These are phyloP conservation scores for Machimus atricapillus DNA, from an alignment of 2,888 invertebrate genomes.

Conservation along the genomic window DNA sequence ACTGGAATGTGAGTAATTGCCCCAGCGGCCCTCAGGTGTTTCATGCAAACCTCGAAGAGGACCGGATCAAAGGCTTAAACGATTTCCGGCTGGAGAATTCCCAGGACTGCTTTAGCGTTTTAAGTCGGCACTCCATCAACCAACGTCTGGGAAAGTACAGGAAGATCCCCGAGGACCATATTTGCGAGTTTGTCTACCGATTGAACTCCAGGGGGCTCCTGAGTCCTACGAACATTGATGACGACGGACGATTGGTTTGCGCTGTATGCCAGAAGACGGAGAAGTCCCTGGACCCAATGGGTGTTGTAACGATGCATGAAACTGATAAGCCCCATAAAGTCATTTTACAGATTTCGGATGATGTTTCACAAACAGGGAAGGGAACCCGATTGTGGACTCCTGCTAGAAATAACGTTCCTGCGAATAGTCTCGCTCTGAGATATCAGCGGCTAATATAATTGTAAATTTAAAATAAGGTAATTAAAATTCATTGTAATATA, in stretches of 20 bases:
- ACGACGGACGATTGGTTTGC: background rate
- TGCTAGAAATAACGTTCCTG: background rate
- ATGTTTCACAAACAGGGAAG: background rate
- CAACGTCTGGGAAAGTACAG: background rate
- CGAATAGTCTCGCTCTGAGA: constrained; percentile 37
- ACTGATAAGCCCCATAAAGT: background rate
- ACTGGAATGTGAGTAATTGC: background rate
- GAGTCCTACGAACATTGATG: background rate
- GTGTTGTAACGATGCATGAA: background rate
- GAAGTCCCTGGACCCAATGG: background rate
- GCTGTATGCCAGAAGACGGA: background rate
- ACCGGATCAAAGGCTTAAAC: background rate
- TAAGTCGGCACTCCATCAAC: constrained; percentile 1
- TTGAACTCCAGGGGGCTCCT: background rate
- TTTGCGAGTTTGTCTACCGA: constrained; percentile 27
- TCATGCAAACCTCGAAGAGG: background rate
- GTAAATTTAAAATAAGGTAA: background rate
- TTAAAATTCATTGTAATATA: background rate
- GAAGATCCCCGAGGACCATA: background rate
- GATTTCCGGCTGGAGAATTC: constrained; percentile 21
- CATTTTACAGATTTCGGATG: background rate
- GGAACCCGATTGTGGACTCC: background rate
- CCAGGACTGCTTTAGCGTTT: constrained; percentile 24
- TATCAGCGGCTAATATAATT: constrained; percentile 59
- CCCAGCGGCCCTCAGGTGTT: background rate